phyloP scores from a whole-genome alignment of 1,140 invertebrate genomes.

The Drosophila lowei region DNA sequence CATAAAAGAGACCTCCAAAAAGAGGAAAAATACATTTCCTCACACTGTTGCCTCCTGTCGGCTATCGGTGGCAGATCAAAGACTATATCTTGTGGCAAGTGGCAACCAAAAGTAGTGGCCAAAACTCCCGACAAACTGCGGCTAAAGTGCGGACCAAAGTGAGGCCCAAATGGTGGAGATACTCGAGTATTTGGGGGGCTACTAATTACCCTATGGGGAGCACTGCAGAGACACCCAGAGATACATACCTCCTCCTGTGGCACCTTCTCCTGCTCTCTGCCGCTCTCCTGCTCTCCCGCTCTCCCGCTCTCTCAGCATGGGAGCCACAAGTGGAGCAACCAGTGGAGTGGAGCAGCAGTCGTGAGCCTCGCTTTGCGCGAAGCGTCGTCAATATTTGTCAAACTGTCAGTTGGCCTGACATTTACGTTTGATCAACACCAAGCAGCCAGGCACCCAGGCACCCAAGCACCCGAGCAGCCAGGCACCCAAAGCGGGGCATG shows the following conservation, averaged over 20 bases:
- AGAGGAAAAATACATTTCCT: slow-evolving; percentile 1
- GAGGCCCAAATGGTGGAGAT: neutral
- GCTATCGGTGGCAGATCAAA: slow-evolving; percentile 71
- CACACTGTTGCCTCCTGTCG: slow-evolving; percentile 26
- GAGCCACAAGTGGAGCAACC: slow-evolving; percentile 28
- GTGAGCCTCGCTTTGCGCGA: slow-evolving; percentile 70
- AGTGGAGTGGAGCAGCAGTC: slow-evolving; percentile 17
- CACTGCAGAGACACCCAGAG: slow-evolving; percentile 36
- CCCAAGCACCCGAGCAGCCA: neutral
- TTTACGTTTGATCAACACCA: slow-evolving; percentile 80
- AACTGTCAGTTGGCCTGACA: slow-evolving; percentile 78
- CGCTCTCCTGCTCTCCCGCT: too few species aligned
- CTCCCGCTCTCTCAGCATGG: slow-evolving; percentile 5
- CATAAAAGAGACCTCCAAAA: too few species aligned
- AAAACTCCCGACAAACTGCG: slow-evolving; percentile 22
- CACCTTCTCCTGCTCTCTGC: slow-evolving; percentile 2
- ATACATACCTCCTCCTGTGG: neutral
- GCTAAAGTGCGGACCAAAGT: slow-evolving; percentile 28
- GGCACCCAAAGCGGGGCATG: neutral
- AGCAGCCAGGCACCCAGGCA: slow-evolving; percentile 17
- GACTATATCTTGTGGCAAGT: slow-evolving; percentile 69
- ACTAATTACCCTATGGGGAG: slow-evolving; percentile 81
- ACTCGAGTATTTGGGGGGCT: slow-evolving; percentile 45
- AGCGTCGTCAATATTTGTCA: slow-evolving; percentile 81
- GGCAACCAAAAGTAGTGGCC: slow-evolving; percentile 10